These are phyloP conservation scores for Cassiopea andromeda DNA, from an alignment of 30 jellyfish, hydroid and myxozoan genomes.

Conservation along the genomic window DNA sequence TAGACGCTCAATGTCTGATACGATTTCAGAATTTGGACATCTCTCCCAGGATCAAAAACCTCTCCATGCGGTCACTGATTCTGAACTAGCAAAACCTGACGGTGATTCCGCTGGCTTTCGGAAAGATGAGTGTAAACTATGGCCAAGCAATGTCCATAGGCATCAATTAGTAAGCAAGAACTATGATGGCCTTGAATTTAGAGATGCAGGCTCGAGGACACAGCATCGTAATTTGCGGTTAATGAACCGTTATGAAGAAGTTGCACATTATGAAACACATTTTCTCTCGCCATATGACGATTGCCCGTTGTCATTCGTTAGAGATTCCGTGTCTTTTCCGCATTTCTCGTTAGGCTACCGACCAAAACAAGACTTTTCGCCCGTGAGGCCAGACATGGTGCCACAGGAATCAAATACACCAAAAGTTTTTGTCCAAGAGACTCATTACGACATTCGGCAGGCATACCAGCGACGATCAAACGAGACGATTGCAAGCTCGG, in stretches of 20 bases:
- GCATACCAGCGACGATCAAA: slow-evolving; percentile 81
- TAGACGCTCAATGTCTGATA: slow-evolving; percentile 73
- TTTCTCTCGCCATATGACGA: slow-evolving; percentile 79
- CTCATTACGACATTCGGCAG: slow-evolving; percentile 70
- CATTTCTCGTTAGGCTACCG: slow-evolving; percentile 62
- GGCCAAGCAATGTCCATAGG: slow-evolving; percentile 37
- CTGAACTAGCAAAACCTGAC: slow-evolving; percentile 67
- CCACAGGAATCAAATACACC: slow-evolving; percentile 70
- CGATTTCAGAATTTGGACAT: slow-evolving; percentile 71
- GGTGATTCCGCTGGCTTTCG: slow-evolving; percentile 26
- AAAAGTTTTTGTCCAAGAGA: slow-evolving; percentile 66
- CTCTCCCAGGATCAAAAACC: slow-evolving; percentile 42
- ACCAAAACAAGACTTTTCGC: slow-evolving; percentile 51
- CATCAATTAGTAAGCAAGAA: neutral
- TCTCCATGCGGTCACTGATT: slow-evolving; percentile 73
- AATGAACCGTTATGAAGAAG: slow-evolving; percentile 52
- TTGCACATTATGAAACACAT: slow-evolving; percentile 61
- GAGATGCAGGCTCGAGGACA: neutral
- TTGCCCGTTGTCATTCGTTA: slow-evolving; percentile 76
- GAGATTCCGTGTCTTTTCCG: slow-evolving; percentile 70
- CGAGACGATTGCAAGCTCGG: slow-evolving; percentile 73
- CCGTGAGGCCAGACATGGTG: slow-evolving; percentile 3
- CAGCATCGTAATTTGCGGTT: slow-evolving; percentile 28
- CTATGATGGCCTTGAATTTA: slow-evolving; percentile 10
- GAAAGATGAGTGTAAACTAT: slow-evolving; percentile 32